A percentile compares a stretch with the other conserved stretches of the same genome.
phyloP scores from a whole-genome alignment of 2,888 invertebrate species.

The Apotomis turbidana region DNA sequence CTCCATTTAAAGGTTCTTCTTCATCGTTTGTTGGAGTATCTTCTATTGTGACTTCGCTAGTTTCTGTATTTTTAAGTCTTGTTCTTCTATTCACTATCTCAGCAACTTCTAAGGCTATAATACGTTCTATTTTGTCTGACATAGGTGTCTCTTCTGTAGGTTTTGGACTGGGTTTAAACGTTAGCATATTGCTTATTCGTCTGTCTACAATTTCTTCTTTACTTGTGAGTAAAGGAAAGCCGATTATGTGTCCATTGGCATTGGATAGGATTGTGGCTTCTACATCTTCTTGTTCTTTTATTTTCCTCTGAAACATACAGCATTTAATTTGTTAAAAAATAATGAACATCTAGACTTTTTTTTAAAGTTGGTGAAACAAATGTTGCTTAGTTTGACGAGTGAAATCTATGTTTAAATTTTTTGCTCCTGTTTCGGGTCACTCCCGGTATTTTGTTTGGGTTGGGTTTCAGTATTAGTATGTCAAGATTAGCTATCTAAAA shows the following conservation, averaged over 20 bases:
- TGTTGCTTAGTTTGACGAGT: no score
- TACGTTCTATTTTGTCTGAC: constrained; percentile 61
- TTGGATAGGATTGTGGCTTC: constrained; percentile 60
- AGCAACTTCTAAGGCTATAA: constrained; percentile 65
- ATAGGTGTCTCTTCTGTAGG: constrained; percentile 52
- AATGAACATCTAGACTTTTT: neutral
- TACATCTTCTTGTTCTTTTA: constrained; percentile 64
- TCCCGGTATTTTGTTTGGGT: no score
- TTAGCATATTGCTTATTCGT: constrained; percentile 72
- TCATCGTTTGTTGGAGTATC: constrained; percentile 48
- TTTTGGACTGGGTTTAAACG: constrained; percentile 68
- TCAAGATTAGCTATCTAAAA: no score
- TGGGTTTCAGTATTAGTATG: no score
- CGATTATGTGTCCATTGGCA: constrained; percentile 62
- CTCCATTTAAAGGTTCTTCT: constrained; percentile 54
- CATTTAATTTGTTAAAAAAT: neutral
- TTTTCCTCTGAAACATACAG: constrained; percentile 64
- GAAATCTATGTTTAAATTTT: no score
- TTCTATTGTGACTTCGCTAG: constrained; percentile 49
- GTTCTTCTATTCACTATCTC: constrained; percentile 66
- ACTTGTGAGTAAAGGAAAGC: constrained; percentile 47
- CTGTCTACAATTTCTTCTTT: constrained; percentile 64
- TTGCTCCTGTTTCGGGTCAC: no score
- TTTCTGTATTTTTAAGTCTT: constrained; percentile 49
- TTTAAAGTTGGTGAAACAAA: no score